Conservation (phyloP, 2,113 vertebrate species). For the Chaenocephalus aceratus region DNA sequence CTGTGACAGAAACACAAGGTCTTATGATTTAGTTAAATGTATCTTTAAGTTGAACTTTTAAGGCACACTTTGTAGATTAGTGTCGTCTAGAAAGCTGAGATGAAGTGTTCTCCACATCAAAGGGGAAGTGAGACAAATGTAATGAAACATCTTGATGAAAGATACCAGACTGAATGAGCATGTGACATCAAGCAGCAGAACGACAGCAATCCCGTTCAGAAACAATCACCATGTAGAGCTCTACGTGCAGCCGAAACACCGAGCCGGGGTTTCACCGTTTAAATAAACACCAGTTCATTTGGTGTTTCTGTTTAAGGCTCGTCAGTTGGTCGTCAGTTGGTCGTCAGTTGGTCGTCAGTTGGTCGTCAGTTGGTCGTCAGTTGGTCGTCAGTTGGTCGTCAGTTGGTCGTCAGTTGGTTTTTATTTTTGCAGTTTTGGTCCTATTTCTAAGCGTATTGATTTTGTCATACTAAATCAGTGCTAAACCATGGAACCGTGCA, state of each 20-base stretch:
- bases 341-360: too few species aligned
- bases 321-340: too few species aligned
- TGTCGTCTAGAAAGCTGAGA: background rate
- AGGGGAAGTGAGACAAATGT: background rate
- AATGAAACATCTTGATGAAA: slow-evolving; percentile 17
- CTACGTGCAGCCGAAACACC: background rate
- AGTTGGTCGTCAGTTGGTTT: too few species aligned
- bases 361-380: too few species aligned
- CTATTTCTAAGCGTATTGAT: too few species aligned
- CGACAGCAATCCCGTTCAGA: too few species aligned
- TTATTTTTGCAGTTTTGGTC: too few species aligned
- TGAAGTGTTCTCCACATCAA: background rate
- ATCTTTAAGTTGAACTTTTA: background rate
- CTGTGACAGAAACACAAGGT: background rate
- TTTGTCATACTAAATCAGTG: too few species aligned
- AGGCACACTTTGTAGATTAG: background rate
- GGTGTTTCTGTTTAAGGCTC: background rate
- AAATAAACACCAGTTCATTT: too few species aligned
- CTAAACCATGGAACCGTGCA: background rate
- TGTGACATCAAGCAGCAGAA: background rate
- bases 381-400: too few species aligned
- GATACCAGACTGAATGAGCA: background rate
- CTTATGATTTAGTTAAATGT: background rate
- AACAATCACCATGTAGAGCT: background rate
- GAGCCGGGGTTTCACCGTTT: too few species aligned